These are phyloP conservation scores for Pseudocheirus occidentalis DNA, from an alignment of 2,797 vertebrate genomes.

Conservation along the genomic window DNA sequence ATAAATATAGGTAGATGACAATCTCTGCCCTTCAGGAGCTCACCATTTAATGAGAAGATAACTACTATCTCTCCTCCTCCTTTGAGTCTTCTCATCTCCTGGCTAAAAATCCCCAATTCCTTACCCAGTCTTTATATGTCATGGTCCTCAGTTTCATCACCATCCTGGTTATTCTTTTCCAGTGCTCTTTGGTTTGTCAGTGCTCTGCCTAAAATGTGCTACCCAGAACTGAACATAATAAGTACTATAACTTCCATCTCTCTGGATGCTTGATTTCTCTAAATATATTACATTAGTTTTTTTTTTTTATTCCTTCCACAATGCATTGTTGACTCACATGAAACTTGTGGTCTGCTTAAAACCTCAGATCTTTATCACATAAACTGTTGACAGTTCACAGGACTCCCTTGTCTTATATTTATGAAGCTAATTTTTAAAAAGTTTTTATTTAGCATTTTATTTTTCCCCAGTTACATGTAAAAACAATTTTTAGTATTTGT, in stretches of 20 bases:
- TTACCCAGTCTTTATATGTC: neutral
- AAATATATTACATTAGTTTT: neutral
- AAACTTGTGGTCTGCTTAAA: neutral
- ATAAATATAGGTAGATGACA: neutral
- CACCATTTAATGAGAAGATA: neutral
- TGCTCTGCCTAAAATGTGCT: neutral
- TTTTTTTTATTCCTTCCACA: neutral
- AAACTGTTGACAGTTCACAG: neutral
- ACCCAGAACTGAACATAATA: neutral
- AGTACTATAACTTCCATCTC: neutral
- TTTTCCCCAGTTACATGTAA: no score
- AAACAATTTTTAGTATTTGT: no score
- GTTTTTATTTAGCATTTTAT: no score
- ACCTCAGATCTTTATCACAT: neutral
- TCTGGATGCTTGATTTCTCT: neutral
- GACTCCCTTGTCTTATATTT: neutral
- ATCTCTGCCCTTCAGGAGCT: neutral
- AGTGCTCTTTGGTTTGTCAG: neutral
- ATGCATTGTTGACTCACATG: no score
- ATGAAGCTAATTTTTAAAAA: neutral
- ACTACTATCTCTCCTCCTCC: neutral
- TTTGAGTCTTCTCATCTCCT: neutral
- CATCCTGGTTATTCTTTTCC: neutral
- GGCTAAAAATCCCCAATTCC: neutral
- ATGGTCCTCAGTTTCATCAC: neutral